These are phyloP conservation scores for Acrossocheilus fasciatus DNA, from an alignment of 2,797 vertebrate genomes.

Conservation along the genomic window DNA sequence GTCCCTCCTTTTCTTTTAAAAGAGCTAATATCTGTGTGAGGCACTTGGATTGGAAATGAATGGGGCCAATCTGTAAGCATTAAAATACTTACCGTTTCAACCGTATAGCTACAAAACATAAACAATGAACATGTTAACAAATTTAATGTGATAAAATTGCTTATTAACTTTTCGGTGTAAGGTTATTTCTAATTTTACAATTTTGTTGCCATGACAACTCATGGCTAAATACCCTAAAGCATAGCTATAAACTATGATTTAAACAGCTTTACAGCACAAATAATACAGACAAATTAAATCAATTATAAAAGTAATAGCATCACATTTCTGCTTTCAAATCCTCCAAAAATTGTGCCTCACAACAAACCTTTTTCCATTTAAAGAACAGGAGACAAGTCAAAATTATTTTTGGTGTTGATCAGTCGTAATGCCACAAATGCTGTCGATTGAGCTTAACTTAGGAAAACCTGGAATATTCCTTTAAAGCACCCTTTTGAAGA, in stretches of 20 bases:
- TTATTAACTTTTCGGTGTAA: not conserved
- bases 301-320: not conserved
- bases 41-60: not conserved
- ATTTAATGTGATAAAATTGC: not conserved
- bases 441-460: not conserved
- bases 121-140: not conserved
- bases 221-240: not conserved
- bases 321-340: not conserved
- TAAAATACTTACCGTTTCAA: not conserved
- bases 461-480: not conserved
- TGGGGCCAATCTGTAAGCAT: not conserved
- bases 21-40: not conserved
- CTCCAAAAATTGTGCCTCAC: not conserved
- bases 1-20: not conserved
- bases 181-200: not conserved
- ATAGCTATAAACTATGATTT: no score
- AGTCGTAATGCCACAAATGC: not conserved
- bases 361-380: not conserved
- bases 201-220: not conserved
- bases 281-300: not conserved
- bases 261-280: slow-evolving; percentile 5
- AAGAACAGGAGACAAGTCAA: not conserved
- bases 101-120: not conserved
- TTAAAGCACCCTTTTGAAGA: not conserved
- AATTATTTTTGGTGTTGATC: not conserved